phyloP scores from a whole-genome alignment of 2,888 invertebrate genomes.

The Caenorhabditis angaria region DNA sequence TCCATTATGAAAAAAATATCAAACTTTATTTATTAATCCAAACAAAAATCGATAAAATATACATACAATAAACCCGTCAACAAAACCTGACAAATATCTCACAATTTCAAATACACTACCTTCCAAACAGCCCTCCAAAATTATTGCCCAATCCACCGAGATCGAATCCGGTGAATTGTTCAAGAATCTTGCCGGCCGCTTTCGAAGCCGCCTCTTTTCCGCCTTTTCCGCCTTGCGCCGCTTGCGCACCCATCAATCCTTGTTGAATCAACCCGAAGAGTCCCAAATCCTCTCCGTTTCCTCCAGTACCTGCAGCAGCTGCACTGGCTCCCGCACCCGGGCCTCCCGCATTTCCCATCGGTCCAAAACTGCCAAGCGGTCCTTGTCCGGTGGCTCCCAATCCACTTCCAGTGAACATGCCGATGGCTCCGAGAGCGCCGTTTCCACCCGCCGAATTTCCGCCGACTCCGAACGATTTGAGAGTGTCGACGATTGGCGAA shows the following conservation, averaged over 20 bases:
- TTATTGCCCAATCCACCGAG: constrained; percentile 47
- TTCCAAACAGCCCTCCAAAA: constrained; percentile 44
- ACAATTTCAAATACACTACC: constrained; percentile 12
- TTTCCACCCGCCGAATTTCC: constrained; percentile 20
- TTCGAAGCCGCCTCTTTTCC: constrained; percentile 47
- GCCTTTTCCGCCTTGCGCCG: constrained; percentile 30
- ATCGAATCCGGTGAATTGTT: constrained; percentile 58
- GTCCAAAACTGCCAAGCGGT: constrained; percentile 40
- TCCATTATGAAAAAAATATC: no score
- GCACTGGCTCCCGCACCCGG: constrained; percentile 16
- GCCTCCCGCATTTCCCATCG: constrained; percentile 23
- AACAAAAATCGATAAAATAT: no score
- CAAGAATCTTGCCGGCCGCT: constrained; percentile 49
- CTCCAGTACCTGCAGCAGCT: constrained; percentile 23
- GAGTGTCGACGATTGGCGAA: constrained; percentile 35
- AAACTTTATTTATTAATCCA: no score
- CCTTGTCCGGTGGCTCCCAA: constrained; percentile 38
- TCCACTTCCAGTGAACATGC: constrained; percentile 46
- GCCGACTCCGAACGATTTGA: constrained; percentile 28
- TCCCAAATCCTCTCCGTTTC: constrained; percentile 49
- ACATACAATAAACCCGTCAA: no score
- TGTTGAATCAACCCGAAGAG: constrained; percentile 52
- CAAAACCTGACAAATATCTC: no score
- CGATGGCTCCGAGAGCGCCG: constrained; percentile 42
- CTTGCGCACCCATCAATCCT: constrained; percentile 51